Percentiles rank a stretch among this genome's conserved stretches.
Conservation (phyloP, 2,113 vertebrate species). For the Sceloporus undulatus region DNA sequence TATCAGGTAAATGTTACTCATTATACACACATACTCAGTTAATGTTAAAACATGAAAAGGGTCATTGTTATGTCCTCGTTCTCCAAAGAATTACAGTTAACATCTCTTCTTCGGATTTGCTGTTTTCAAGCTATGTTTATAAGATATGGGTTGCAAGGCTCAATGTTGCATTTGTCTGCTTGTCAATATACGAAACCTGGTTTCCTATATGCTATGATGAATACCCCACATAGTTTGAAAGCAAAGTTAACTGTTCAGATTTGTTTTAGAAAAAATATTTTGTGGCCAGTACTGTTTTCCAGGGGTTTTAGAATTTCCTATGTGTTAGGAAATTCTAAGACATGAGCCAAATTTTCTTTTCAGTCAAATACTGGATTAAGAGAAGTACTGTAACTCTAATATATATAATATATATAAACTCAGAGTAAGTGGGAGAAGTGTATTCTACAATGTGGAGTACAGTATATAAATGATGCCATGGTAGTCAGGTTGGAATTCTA, state of each 20-base stretch:
- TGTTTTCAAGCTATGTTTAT: not conserved
- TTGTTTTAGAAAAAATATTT: not conserved
- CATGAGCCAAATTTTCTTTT: not conserved
- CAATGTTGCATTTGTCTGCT: not conserved
- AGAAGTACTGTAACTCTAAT: not conserved
- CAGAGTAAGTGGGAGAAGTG: not conserved
- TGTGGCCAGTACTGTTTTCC: conserved; percentile 10
- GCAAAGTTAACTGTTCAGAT: not conserved
- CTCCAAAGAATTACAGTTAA: not conserved
- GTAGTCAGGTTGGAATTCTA: not conserved
- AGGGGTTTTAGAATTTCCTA: not conserved
- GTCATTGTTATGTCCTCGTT: not conserved
- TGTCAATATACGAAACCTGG: not conserved
- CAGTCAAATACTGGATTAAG: conserved; percentile 16
- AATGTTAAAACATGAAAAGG: not conserved
- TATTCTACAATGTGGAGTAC: not conserved
- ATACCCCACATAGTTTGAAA: not conserved
- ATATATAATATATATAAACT: conserved; percentile 5
- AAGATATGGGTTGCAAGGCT: not conserved
- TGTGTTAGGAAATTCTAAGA: not conserved
- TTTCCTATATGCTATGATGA: not conserved
- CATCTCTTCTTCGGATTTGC: not conserved
- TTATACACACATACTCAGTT: too few relatives aligned
- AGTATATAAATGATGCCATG: not conserved
- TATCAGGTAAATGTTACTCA: too few relatives aligned